Base-by-base conservation (phyloP, 2,113 vertebrate species). In the Calyptomena viridis region DNA sequence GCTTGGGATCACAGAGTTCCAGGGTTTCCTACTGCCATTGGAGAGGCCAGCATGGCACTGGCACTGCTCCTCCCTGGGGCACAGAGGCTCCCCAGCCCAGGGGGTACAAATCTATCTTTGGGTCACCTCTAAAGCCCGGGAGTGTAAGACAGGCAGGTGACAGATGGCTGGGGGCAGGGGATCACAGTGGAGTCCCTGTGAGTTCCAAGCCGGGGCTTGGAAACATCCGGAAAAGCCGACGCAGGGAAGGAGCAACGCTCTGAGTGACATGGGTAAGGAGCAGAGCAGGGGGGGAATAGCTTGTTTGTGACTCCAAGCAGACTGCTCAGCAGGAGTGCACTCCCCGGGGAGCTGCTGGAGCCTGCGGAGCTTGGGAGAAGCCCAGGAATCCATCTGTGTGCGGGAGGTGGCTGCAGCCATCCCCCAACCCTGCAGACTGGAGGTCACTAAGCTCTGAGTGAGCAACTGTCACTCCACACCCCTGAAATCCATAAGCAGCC, bases 161-260 rank as follows among this genome's bases (percentile, higher is more conserved):
- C 95, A 97, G 95, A 93, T 96, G 96, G 90, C 86, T 53, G 27
- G 3, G 58, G 90, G 85, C 85, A 95, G 88, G 92, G 90, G 90
- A 85, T 93, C 67, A 52, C 1, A 14, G 83, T 83, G 90, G 69
- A 60, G n/a, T n/a, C n/a, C n/a, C n/a, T n/a, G n/a, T n/a, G n/a
- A n/a, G n/a, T n/a, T 79, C 2, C 8, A 90, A n/a, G 75, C 27
- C 35, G 7, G 1, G 13, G 89, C 95, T 96, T 62, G 56, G 2
- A 1, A 22, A 49, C 42, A 2, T 5, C 78, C 14, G 1, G 64
- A 8, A 67, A 50, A 81, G 84, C 72, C 6, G 14, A 39, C 1
- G 0, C 18, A 9, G 59, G 80, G 30, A 24, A 59, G 87, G 64
- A 93, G 84, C 56, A 28, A 9, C 0, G 8, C 75, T 44, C 8